These are phyloP conservation scores for Myocastor coypus DNA, from an alignment of 2,113 vertebrate genomes.

Conservation along the genomic window DNA sequence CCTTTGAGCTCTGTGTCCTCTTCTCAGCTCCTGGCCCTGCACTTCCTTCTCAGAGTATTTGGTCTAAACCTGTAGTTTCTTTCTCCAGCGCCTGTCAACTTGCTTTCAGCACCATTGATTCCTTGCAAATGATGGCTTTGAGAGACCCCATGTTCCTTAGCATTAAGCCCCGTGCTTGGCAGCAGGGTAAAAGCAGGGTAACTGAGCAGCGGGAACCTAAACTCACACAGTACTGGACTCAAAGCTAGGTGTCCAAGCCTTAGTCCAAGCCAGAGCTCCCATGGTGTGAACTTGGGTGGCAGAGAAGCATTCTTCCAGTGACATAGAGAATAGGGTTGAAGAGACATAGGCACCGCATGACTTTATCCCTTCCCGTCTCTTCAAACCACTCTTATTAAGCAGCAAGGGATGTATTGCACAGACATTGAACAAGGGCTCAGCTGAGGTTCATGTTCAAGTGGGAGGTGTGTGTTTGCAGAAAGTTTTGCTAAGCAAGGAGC, in stretches of 20 bases:
- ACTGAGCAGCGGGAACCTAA: rapidly evolving
- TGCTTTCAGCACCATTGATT: background rate
- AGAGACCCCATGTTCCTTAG: rapidly evolving
- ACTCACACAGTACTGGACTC: background rate
- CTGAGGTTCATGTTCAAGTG: background rate
- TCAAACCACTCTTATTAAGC: background rate
- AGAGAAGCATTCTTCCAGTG: background rate
- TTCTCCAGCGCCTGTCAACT: background rate
- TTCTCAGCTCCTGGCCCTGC: background rate
- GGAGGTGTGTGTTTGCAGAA: rapidly evolving
- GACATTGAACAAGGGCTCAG: background rate
- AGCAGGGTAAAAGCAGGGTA: background rate
- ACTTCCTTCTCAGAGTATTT: background rate
- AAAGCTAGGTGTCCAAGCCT: background rate
- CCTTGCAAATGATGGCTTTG: rapidly evolving
- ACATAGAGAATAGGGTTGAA: background rate
- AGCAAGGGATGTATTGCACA: background rate
- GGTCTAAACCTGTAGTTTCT: background rate
- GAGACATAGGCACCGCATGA: rapidly evolving
- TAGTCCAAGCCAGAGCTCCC: too few species aligned
- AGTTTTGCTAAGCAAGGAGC: background rate
- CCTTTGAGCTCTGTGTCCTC: rapidly evolving
- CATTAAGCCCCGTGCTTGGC: too few species aligned
- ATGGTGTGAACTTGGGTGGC: rapidly evolving
- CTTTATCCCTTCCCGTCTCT: background rate